Evolutionary conservation across 1,140 invertebrate species (phyloP).

Genomic region (Psilanteris sp.): DNA sequence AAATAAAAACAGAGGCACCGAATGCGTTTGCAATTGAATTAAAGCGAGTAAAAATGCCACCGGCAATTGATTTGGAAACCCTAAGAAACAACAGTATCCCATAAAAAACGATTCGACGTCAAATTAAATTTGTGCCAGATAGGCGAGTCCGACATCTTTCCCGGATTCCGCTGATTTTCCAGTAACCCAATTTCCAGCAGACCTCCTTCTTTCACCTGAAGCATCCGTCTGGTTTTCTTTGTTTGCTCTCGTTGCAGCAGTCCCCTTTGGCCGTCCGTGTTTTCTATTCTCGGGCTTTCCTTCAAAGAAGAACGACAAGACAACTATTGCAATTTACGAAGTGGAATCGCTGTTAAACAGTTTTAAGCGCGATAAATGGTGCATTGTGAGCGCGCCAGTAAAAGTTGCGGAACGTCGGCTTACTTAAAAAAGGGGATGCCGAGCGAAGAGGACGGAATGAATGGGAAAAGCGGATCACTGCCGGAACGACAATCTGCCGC

Average conservation of each 20-base stretch:
- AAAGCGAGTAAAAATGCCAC: too few species aligned
- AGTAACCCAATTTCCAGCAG: conserved; percentile 46
- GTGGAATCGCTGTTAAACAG: conserved; percentile 69
- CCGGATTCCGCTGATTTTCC: conserved; percentile 21
- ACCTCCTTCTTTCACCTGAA: too few species aligned
- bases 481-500: conserved; percentile 43
- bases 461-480: conserved; percentile 16
- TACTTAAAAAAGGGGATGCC: background rate
- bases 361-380: conserved; percentile 74
- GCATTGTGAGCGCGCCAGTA: conserved; percentile 46
- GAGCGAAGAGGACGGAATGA: background rate
- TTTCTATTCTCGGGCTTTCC: conserved; percentile 51
- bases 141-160: background rate
- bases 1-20: too few species aligned
- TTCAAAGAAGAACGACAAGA: conserved; percentile 52
- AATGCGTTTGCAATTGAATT: too few species aligned
- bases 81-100: background rate
- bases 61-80: too few species aligned
- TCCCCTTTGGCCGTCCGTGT: conserved; percentile 8
- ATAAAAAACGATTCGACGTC: background rate
- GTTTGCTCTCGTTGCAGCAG: background rate
- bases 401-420: conserved; percentile 61
- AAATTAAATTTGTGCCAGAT: conserved; percentile 27
- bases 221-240: background rate
- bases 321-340: conserved; percentile 72